Evolutionary conservation across 2,113 vertebrate species (phyloP), one percentile per base, ranked within the genome.

Genomic region (Myotis lucifugus): DNA sequence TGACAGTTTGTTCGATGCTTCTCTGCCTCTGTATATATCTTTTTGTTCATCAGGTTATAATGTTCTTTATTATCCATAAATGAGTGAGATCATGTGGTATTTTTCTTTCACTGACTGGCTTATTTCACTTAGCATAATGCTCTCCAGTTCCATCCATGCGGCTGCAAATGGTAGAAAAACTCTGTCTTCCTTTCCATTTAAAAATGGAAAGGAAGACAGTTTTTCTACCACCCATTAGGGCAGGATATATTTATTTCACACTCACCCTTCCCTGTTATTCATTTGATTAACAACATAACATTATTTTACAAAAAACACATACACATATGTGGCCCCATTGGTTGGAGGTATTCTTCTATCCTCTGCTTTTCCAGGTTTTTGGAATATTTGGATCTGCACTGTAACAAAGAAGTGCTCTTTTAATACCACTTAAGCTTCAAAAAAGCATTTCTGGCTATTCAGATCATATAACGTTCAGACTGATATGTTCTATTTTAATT

Each of bases 401-500:
- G 32, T 3, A 67, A 85, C 9, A 73, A 67, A 85, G 19, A 59
- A 52, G 83, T 85, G 15, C 2, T 59, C 3, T 79, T 95, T 66
- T 34, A 81, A 88, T 61, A 15, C 1, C 1, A 10, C 17, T 27
- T 72, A 52, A 64, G n/a, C 0, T 89, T 91, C 59, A 10, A 90
- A 87, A 59, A 4, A 64, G 27, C 29, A 77, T 48, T 77, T 6
- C 74, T 69, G 69, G 8, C 76, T 27, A 73, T 54, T 93, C 37
- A 86, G 77, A 32, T 70, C 3, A 85, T 78, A 32, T 50, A 42
- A 67, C 67, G 6, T 54, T 88, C 2, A 34, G 54, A 13, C 0
- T 14, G 32, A 18, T 48, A 37, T 56, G 8, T 93, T 85, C 29
- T 72, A 70, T 61, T 91, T 94, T 93, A 87, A 87, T 88, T 92